Percentiles rank a stretch among this genome's conserved stretches.
phyloP scores from a whole-genome alignment of 2,113 vertebrate species.

The Erinaceus europaeus region DNA sequence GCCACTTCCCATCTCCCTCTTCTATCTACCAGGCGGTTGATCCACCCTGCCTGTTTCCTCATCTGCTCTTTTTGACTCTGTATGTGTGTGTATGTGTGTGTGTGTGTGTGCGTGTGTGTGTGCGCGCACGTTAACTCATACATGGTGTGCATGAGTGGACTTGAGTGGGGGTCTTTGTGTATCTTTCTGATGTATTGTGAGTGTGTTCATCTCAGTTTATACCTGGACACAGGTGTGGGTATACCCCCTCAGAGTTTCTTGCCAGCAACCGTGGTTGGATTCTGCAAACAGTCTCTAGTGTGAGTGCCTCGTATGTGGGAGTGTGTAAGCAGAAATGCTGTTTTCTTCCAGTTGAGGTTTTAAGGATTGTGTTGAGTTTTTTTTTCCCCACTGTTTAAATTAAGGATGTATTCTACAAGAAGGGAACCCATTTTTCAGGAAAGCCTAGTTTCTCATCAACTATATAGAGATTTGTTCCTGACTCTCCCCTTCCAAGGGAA shows the following conservation, averaged over 20 bases:
- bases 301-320: not conserved
- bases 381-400: no score
- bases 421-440: constrained; percentile 3
- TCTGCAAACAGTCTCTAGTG: not conserved
- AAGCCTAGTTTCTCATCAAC: constrained; percentile 19
- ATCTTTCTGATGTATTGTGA: not conserved
- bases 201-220: not conserved
- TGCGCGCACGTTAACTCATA: no score
- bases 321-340: not conserved
- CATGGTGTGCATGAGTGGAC: not conserved
- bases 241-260: not conserved
- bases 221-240: not conserved
- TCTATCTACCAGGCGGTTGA: not conserved
- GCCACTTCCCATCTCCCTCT: not conserved
- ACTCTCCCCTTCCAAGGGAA: not conserved
- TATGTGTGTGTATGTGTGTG: not conserved
- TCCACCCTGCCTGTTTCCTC: not conserved
- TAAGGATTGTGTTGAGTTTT: constrained; percentile 10
- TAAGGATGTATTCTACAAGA: constrained; percentile 15
- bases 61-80: not conserved
- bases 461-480: no score
- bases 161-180: not conserved
- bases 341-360: not conserved
- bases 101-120: no score
- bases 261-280: not conserved